These are phyloP conservation scores for Eurypyga helias DNA, from an alignment of 2,113 vertebrate species.

Conservation along the genomic window DNA sequence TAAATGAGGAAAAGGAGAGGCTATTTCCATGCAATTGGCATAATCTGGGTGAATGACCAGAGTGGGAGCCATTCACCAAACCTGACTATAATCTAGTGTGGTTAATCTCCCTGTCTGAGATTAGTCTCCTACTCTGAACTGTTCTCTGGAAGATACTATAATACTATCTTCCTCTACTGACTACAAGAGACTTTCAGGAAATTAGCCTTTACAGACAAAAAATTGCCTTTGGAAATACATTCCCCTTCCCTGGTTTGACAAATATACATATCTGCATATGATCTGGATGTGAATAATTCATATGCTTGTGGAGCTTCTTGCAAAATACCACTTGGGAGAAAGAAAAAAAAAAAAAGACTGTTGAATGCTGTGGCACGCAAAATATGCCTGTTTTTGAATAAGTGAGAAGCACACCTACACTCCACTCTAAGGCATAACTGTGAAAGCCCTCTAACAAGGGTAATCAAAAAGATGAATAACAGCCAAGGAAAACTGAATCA, in stretches of 20 bases:
- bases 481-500: neutral
- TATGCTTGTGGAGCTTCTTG: neutral
- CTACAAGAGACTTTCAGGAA: slow-evolving; percentile 24
- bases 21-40: neutral
- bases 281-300: slow-evolving; percentile 30
- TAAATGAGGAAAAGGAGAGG: neutral
- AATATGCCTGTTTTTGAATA: neutral
- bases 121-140: slow-evolving; percentile 12
- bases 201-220: slow-evolving; percentile 61
- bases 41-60: neutral
- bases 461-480: neutral
- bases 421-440: neutral
- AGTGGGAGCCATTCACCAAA: neutral
- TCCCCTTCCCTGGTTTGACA: neutral
- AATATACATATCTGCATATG: slow-evolving; percentile 59
- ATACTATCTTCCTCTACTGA: neutral
- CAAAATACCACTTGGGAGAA: neutral
- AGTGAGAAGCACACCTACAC: neutral
- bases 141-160: neutral
- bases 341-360: neutral
- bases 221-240: slow-evolving; percentile 57
- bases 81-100: neutral
- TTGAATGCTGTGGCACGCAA: neutral
- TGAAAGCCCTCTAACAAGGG: neutral
- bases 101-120: neutral